A percentile compares a stretch with the other conserved stretches of the same genome.
phyloP scores from a whole-genome alignment of 2,797 vertebrate genomes.

The Pyrocephalus nanus region DNA sequence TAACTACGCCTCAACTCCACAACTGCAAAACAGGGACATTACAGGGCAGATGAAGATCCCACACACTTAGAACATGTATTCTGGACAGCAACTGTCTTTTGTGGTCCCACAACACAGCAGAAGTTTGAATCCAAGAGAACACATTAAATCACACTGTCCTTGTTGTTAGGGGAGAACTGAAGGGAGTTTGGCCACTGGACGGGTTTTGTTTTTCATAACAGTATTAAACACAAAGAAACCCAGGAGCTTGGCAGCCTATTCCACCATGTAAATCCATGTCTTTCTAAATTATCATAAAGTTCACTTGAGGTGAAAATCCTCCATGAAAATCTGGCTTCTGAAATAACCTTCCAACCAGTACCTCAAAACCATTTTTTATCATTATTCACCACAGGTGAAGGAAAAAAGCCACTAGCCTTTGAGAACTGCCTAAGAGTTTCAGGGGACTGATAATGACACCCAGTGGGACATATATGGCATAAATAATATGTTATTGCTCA shows the following conservation, averaged over 20 bases:
- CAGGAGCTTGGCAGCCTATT: constrained; percentile 42
- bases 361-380: neutral
- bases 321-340: neutral
- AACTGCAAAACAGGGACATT: neutral
- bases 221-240: constrained; percentile 47
- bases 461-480: neutral
- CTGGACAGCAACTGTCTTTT: constrained; percentile 6
- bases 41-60: neutral
- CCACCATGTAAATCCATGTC: constrained; percentile 11
- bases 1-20: neutral
- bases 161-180: constrained; percentile 15
- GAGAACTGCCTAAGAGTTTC: neutral
- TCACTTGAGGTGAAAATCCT: constrained; percentile 33
- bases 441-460: neutral
- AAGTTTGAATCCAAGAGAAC: constrained; percentile 11
- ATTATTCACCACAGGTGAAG: neutral
- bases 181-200: constrained; percentile 20
- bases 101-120: neutral
- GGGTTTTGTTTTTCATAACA: constrained; percentile 28
- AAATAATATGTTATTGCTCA: neutral
- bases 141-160: constrained; percentile 47
- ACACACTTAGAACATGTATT: neutral
- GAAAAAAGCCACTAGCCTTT: neutral
- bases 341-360: neutral
- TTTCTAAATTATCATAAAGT: constrained; percentile 23